These are phyloP conservation scores for Drosophila emarginata DNA, from an alignment of 2,888 invertebrate species.

Conservation along the genomic window DNA sequence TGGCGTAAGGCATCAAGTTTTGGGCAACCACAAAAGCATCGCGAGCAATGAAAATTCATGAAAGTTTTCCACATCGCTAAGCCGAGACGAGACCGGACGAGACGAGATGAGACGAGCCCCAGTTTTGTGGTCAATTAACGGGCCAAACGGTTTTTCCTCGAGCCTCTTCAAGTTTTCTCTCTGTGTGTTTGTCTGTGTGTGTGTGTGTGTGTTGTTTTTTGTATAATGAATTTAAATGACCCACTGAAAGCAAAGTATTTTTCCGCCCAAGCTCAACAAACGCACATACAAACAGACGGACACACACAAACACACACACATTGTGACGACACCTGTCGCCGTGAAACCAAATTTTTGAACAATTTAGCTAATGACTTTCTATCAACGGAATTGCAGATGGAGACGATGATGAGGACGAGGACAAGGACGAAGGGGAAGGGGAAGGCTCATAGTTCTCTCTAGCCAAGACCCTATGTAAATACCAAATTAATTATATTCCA, in stretches of 20 bases:
- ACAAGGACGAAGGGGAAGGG: too few species aligned
- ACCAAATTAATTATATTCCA: conserved; percentile 75
- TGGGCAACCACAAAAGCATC: conserved; percentile 60
- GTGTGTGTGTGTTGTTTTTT: conserved; percentile 54
- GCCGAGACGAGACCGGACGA: conserved; percentile 7
- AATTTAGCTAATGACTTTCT: conserved; percentile 72
- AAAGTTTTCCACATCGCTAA: conserved; percentile 42
- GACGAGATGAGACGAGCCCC: conserved; percentile 25
- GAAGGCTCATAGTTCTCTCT: neutral
- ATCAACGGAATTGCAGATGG: neutral
- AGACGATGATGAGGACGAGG: neutral
- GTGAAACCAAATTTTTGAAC: conserved; percentile 51
- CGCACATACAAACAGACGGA: neutral
- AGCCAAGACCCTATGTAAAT: conserved; percentile 49
- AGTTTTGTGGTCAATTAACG: conserved; percentile 76
- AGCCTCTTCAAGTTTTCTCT: conserved; percentile 28
- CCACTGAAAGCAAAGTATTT: conserved; percentile 51
- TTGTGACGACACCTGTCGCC: conserved; percentile 69
- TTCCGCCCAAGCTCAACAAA: conserved; percentile 14
- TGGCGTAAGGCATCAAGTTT: conserved; percentile 47
- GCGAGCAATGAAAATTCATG: conserved; percentile 63
- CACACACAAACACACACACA: conserved; percentile 28
- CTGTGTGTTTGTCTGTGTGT: conserved; percentile 39
- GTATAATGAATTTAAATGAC: conserved; percentile 73
- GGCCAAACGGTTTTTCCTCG: conserved; percentile 37